Evolutionary conservation across 2,797 vertebrate genomes (phyloP).

Genomic region (Myripristis jacobus): DNA sequence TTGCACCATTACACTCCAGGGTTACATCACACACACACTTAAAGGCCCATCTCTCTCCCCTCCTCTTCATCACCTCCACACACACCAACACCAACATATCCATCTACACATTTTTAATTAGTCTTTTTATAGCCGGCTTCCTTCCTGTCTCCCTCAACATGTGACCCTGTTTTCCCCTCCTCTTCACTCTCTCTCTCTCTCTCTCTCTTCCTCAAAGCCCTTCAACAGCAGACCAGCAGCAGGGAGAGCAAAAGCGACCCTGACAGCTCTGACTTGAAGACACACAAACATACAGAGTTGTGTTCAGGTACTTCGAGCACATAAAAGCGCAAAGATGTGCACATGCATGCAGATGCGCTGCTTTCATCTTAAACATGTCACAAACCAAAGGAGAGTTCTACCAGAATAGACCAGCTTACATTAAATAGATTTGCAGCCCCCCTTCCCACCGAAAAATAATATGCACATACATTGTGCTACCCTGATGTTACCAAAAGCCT

Average conservation of each 20-base stretch:
- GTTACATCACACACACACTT: conserved; percentile 72
- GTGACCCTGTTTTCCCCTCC: conserved; percentile 47
- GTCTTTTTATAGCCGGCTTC: conserved; percentile 76
- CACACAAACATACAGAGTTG: conserved; percentile 29
- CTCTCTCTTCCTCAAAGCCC: conserved; percentile 11
- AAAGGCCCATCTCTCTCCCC: conserved; percentile 1
- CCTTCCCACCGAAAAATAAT: conserved; percentile 24
- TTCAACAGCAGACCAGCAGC: conserved; percentile 40
- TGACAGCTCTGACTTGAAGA: conserved; percentile 46
- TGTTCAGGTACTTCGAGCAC: conserved; percentile 23
- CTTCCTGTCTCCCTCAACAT: conserved; percentile 52
- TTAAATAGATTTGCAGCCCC: conserved; percentile 50
- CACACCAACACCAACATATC: conserved; percentile 60
- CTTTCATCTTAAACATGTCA: conserved; percentile 55
- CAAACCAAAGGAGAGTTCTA: conserved; percentile 49
- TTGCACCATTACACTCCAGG: conserved; percentile 63
- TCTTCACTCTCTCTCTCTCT: not conserved
- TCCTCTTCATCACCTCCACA: conserved; percentile 24
- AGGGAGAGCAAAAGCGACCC: conserved; percentile 40
- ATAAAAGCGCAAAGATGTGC: conserved; percentile 3
- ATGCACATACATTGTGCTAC: conserved; percentile 23
- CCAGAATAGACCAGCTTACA: conserved; percentile 56
- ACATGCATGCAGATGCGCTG: conserved; percentile 7
- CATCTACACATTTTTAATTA: conserved; percentile 78
- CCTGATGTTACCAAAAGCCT: conserved; percentile 18